These are phyloP conservation scores for Anas georgica DNA, from an alignment of 2,797 vertebrate species.

Conservation along the genomic window DNA sequence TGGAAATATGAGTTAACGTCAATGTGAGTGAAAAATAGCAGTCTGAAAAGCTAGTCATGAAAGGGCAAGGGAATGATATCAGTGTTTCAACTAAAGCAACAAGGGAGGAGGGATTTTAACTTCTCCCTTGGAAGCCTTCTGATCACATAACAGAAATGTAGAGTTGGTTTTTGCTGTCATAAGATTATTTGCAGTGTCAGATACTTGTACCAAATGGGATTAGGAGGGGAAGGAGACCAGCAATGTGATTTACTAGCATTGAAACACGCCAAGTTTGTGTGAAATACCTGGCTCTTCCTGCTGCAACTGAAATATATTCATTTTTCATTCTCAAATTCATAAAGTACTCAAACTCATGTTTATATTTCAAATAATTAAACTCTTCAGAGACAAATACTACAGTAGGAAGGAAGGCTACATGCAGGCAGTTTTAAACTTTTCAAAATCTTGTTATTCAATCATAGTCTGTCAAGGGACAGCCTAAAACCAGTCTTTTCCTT, in stretches of 20 bases:
- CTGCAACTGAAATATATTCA: not conserved
- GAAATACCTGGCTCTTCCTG: slow-evolving; percentile 51
- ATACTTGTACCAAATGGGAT: slow-evolving; percentile 4
- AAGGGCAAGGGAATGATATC: not conserved
- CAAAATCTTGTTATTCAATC: not conserved
- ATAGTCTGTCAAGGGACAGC: not conserved
- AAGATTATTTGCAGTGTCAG: slow-evolving; percentile 32
- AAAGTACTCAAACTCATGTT: not conserved
- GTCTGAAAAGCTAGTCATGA: not conserved
- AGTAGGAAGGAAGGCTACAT: not conserved
- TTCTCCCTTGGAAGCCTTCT: slow-evolving; percentile 24
- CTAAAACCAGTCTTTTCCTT: not conserved
- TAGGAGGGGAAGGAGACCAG: slow-evolving; percentile 23
- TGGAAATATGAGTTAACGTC: not conserved
- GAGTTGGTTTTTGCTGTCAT: not conserved
- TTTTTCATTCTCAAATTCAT: not conserved
- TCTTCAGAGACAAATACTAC: slow-evolving; percentile 13
- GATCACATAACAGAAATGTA: not conserved
- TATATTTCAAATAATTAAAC: slow-evolving; percentile 30
- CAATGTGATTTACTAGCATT: slow-evolving; percentile 27
- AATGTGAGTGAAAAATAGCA: not conserved
- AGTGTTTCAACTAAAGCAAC: slow-evolving; percentile 7
- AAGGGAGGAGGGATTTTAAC: not conserved
- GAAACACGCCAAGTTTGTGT: slow-evolving; percentile 37
- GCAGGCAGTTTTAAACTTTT: not conserved